Conservation (phyloP, 2,888 invertebrate genomes). For the Microplitis manilae region DNA sequence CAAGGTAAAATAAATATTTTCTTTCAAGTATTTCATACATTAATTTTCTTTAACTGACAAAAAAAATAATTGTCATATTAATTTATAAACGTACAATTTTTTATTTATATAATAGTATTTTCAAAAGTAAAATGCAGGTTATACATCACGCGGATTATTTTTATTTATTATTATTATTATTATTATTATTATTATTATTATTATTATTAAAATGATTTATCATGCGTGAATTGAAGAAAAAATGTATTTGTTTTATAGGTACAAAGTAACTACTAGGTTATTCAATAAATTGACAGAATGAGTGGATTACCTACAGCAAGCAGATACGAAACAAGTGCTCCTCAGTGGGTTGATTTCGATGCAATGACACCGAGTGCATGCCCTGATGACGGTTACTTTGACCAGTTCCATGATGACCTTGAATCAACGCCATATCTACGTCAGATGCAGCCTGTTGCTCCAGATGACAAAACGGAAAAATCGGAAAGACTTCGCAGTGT, state of each 20-base stretch:
- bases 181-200: too few species aligned
- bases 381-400: constrained; percentile 11
- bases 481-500: not conserved
- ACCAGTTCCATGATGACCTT: constrained; percentile 14
- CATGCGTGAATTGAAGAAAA: too few species aligned
- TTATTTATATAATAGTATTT: too few species aligned
- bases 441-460: not conserved
- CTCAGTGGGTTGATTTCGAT: constrained; percentile 22
- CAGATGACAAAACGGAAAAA: not conserved
- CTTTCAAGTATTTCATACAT: too few species aligned
- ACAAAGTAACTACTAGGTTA: not conserved
- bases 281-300: not conserved
- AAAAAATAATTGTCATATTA: not conserved
- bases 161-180: too few species aligned
- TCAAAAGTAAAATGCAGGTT: too few species aligned
- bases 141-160: too few species aligned
- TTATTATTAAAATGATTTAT: too few species aligned
- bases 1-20: not conserved
- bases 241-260: not conserved
- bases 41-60: too few species aligned
- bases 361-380: constrained; percentile 4
- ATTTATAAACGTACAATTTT: too few species aligned
- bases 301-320: not conserved
- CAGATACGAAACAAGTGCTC: constrained; percentile 6
- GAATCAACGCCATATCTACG: not conserved